Evolutionary conservation across 1,140 invertebrate species (phyloP), one percentile per base, ranked within the genome.

Genomic region (Lepidurus apus): DNA sequence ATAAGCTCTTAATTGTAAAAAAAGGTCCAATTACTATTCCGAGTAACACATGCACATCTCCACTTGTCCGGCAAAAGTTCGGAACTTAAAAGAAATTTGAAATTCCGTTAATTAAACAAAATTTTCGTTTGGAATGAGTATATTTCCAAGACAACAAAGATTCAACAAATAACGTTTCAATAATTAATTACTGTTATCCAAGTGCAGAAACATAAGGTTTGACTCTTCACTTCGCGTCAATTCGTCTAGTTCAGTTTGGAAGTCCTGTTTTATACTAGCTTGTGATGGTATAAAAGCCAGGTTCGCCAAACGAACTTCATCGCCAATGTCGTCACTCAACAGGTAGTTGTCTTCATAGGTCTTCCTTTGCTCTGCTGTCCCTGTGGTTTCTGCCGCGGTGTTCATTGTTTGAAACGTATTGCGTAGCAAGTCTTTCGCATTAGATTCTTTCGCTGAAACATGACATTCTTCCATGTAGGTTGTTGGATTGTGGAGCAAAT

Each of bases 401-500:
- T 10, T 45, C n/a, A 43, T 45, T 47, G 34, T 34, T 77, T 77
- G 75, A 10, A n/a, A 24, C 24, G 45, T 24, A 45, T 47, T 7
- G n/a, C 34, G 21, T 24, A 53, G 76, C 24, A 7, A 26, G 17
- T 75, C 17, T 75, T 75, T 42, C 74, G 17, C 0, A 7, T 75
- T 24, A 7, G 75, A n/a, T 76, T 76, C 43, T 34, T 77, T 45
- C n/a, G 34, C 17, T 42, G 17, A 45, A 65, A 77, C 17, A 26
- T 65, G 44, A 47, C 42, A 77, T 47, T 45, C 76, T 65, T 26
- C 44, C 43, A 45, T 47, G 43, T 53, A 45, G 26, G 17, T 26
- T 65, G 76, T 34, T 17, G 76, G 34, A 77, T 8, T 43, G 43
- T 45, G 11, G 34, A 21, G 45, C 76, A 65, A 82, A 94, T 94